phyloP scores from a whole-genome alignment of 2,113 vertebrate species.

The Rhabdomys dilectus region DNA sequence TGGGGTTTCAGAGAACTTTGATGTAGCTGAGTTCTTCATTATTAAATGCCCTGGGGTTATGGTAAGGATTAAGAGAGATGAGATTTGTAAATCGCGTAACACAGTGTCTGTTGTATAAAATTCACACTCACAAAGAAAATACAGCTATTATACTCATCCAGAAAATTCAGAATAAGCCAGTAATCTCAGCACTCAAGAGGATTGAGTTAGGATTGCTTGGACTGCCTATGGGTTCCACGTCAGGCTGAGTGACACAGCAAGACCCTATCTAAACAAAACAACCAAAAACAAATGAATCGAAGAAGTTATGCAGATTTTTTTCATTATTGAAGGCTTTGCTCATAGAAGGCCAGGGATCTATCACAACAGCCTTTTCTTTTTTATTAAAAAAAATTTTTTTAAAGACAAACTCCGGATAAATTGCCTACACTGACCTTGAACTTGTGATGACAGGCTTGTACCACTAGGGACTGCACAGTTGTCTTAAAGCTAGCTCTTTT shows the following conservation, averaged over 20 bases:
- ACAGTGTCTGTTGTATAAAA: neutral
- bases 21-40: neutral
- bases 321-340: neutral
- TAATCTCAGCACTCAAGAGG: neutral
- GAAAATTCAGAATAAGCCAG: neutral
- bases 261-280: neutral
- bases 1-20: neutral
- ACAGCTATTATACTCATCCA: slow-evolving; percentile 33
- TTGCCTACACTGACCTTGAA: neutral
- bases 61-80: slow-evolving; percentile 33
- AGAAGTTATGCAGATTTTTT: neutral
- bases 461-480: neutral
- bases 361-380: neutral
- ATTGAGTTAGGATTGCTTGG: neutral
- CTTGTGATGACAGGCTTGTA: neutral
- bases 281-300: neutral
- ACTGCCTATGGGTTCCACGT: neutral
- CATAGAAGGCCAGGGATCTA: neutral
- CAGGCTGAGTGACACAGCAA: neutral
- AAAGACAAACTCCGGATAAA: neutral
- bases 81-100: neutral
- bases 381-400: neutral
- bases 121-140: slow-evolving; percentile 15
- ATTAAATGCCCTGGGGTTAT: neutral
- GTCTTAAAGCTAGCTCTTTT: neutral